phyloP scores from a whole-genome alignment of 2,888 invertebrate genomes.

The Spisula solida region DNA sequence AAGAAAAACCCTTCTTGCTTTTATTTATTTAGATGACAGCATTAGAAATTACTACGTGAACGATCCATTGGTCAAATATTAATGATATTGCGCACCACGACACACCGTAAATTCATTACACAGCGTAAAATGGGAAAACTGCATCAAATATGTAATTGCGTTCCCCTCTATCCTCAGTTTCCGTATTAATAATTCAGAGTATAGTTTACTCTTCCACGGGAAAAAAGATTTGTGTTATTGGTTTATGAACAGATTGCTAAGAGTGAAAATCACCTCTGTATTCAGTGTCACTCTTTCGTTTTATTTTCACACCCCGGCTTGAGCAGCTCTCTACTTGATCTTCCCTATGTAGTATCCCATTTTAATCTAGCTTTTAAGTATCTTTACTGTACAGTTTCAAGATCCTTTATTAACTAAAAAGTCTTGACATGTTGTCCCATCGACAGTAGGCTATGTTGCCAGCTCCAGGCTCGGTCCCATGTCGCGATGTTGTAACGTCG shows the following conservation, averaged over 20 bases:
- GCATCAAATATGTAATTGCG: slow-evolving; percentile 44
- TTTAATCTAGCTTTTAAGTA: neutral
- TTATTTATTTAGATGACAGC: slow-evolving; percentile 12
- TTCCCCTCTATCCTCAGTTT: slow-evolving; percentile 22
- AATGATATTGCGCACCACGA: slow-evolving; percentile 28
- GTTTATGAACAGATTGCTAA: slow-evolving; percentile 9
- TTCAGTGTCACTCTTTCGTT: neutral
- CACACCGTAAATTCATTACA: slow-evolving; percentile 49
- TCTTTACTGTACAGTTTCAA: neutral
- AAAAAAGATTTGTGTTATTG: slow-evolving; percentile 28
- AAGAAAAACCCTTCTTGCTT: neutral
- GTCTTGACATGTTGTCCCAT: too few species aligned
- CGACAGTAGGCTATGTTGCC: too few species aligned
- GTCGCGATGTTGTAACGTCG: too few species aligned
- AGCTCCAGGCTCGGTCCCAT: too few species aligned
- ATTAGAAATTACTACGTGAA: slow-evolving; percentile 13
- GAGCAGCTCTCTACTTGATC: neutral
- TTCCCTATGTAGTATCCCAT: neutral
- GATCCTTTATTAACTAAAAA: too few species aligned
- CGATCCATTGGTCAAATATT: slow-evolving; percentile 42
- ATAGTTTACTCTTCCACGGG: slow-evolving; percentile 9
- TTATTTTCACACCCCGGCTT: neutral
- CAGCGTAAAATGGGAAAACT: neutral
- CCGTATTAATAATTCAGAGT: slow-evolving; percentile 46
- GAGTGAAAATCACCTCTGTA: neutral